A percentile compares a stretch with the other conserved stretches of the same genome.
These are phyloP conservation scores for Cinclus mexicanus DNA, from an alignment of 2,113 vertebrate genomes.

Conservation along the genomic window DNA sequence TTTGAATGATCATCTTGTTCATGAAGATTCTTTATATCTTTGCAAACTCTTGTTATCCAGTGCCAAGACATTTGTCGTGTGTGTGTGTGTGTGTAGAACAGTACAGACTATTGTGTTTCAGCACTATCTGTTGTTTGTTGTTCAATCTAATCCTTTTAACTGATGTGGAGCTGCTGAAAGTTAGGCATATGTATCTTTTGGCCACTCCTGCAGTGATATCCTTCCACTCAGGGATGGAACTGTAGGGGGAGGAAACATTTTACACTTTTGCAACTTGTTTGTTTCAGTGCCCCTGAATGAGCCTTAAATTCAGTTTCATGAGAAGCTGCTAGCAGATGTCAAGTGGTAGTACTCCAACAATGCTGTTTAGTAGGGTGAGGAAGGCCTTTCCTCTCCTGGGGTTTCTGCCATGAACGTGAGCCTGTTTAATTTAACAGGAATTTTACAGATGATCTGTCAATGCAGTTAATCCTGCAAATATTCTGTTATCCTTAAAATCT, in stretches of 20 bases:
- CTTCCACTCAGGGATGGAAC: not conserved
- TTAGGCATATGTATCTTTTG: not conserved
- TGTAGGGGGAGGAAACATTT: not conserved
- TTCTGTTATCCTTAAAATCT: not conserved
- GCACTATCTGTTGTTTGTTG: not conserved
- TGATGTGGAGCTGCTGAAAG: not conserved
- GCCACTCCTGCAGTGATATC: not conserved
- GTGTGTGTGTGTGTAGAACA: not conserved
- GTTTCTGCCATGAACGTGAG: not conserved
- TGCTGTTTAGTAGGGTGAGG: not conserved
- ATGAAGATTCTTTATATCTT: not conserved
- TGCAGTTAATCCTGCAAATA: not conserved
- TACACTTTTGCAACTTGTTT: not conserved
- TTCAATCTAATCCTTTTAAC: not conserved
- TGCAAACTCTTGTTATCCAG: not conserved
- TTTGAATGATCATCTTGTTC: not conserved
- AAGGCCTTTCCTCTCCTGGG: not conserved
- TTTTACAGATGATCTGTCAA: not conserved
- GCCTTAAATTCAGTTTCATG: not conserved
- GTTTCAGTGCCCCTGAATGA: not conserved
- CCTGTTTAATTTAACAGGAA: not conserved
- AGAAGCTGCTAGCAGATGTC: not conserved
- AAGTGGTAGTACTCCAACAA: rapidly evolving
- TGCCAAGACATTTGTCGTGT: not conserved
- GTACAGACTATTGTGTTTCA: not conserved